phyloP scores from a whole-genome alignment of 1,140 invertebrate genomes.

The Heliconius hewitsoni region DNA sequence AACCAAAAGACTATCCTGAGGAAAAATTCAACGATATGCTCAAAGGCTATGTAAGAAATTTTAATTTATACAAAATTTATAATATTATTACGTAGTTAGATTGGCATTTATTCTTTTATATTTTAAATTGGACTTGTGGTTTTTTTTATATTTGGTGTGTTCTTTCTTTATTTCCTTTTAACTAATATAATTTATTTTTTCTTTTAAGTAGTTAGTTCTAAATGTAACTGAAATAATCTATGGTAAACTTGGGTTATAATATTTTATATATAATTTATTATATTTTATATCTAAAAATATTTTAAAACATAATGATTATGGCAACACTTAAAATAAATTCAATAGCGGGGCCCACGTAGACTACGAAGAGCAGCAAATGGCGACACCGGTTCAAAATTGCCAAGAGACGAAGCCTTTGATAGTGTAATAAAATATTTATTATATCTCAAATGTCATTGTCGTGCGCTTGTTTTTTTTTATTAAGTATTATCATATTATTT shows the following conservation, averaged over 20 bases:
- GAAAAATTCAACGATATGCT: slow-evolving; percentile 58
- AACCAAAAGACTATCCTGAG: slow-evolving; percentile 61
- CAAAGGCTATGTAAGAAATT: slow-evolving; percentile 55
- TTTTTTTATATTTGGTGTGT: background rate
- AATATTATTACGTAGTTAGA: slow-evolving; percentile 3
- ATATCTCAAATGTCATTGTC: background rate
- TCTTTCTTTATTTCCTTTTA: background rate
- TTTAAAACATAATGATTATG: background rate
- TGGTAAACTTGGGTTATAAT: background rate
- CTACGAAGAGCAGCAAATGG: slow-evolving; percentile 3
- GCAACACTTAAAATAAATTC: background rate
- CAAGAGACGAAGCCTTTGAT: slow-evolving; percentile 9
- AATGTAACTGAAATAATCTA: too few relatives aligned
- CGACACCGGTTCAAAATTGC: background rate
- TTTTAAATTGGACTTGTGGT: background rate
- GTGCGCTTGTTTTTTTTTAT: background rate
- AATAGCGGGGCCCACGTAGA: slow-evolving; percentile 4
- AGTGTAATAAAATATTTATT: background rate
- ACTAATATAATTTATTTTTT: background rate
- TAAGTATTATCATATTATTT: too few relatives aligned
- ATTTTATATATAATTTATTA: background rate
- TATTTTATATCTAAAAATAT: background rate
- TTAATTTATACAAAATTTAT: background rate
- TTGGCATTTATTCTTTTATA: background rate
- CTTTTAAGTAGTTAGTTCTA: background rate